Conservation (phyloP, 2,113 vertebrate species). For the Emydura subglobosa region DNA sequence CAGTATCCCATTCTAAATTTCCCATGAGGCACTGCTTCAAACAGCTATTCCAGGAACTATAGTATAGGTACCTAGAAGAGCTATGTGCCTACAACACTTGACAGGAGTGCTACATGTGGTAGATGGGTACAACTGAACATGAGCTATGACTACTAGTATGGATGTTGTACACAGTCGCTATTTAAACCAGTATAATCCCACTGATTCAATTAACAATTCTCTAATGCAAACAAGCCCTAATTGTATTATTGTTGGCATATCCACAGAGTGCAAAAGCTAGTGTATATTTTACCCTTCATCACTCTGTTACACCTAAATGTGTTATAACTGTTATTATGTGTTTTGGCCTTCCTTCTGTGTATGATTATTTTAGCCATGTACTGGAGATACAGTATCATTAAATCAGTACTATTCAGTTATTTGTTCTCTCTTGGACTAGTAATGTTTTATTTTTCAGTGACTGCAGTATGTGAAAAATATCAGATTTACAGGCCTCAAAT, state of each 20-base stretch:
- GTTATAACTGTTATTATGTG: not conserved
- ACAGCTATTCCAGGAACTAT: not conserved
- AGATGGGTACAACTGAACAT: not conserved
- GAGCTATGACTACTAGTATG: not conserved
- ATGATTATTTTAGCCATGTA: not conserved
- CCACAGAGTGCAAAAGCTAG: not conserved
- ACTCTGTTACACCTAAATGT: not conserved
- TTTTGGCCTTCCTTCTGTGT: not conserved
- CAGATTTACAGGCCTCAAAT: not conserved
- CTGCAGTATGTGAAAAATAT: not conserved
- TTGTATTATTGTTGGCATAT: not conserved
- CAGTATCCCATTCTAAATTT: not conserved
- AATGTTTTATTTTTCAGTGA: not conserved
- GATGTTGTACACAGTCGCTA: not conserved
- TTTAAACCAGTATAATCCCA: not conserved
- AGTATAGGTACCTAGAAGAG: not conserved
- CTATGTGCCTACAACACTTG: not conserved
- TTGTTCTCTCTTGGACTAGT: not conserved
- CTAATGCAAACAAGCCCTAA: not conserved
- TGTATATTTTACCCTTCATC: not conserved
- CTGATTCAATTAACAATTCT: not conserved
- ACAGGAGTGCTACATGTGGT: not conserved
- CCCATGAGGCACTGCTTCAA: not conserved
- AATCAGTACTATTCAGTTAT: not conserved
- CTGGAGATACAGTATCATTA: not conserved